phyloP scores from a whole-genome alignment of 2,113 vertebrate genomes.

The Smithornis capensis region DNA sequence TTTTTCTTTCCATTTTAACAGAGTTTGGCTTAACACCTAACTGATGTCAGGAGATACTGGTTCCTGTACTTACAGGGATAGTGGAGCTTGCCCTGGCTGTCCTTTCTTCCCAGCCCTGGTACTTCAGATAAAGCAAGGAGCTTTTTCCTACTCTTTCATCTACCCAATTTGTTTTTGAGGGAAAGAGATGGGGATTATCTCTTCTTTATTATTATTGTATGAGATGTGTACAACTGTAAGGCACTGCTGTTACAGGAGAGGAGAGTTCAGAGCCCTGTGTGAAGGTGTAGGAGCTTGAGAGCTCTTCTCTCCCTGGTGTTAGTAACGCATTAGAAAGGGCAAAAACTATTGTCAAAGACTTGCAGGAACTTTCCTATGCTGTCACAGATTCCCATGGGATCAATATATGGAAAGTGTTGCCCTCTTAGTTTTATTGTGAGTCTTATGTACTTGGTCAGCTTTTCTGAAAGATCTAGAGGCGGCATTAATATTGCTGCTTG shows the following conservation, averaged over 20 bases:
- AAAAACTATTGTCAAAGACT: neutral
- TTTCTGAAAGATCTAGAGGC: neutral
- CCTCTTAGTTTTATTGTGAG: neutral
- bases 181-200: neutral
- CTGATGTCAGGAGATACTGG: neutral
- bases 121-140: neutral
- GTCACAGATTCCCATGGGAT: neutral
- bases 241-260: neutral
- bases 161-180: neutral
- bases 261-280: neutral
- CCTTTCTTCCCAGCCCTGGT: neutral
- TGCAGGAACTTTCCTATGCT: neutral
- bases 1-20: rapidly evolving
- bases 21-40: neutral
- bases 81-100: neutral
- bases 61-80: neutral
- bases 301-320: neutral
- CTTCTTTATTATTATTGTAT: neutral
- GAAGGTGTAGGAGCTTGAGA: neutral
- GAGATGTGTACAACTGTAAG: neutral
- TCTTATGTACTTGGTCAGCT: neutral
- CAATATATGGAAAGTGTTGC: neutral
- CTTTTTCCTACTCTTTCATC: neutral
- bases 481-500: neutral
- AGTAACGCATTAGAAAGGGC: neutral